phyloP scores from a whole-genome alignment of 2,888 invertebrate genomes.

The Eueremaeus valkanovi region DNA sequence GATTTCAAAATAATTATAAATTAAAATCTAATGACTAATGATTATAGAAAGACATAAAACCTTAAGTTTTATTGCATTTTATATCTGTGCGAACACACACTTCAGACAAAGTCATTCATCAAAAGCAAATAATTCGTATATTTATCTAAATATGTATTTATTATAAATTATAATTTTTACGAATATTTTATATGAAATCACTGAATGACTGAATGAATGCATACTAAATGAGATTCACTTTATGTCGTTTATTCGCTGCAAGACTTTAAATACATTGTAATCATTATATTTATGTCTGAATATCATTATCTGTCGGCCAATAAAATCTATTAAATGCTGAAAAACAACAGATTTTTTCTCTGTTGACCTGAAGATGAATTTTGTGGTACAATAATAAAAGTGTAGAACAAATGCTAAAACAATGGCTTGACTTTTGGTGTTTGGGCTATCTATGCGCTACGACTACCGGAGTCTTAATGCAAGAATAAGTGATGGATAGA shows the following conservation, averaged over 20 bases:
- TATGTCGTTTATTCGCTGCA: neutral
- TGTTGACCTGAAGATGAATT: slow-evolving; percentile 21
- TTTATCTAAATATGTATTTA: neutral
- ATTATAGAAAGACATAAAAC: too few relatives aligned
- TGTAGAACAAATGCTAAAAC: slow-evolving; percentile 12
- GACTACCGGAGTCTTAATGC: neutral
- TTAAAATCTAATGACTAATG: too few relatives aligned
- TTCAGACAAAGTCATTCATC: neutral
- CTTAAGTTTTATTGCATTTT: too few relatives aligned
- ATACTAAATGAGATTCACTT: neutral
- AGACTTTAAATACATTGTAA: neutral
- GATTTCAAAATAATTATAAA: too few relatives aligned
- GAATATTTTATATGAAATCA: neutral
- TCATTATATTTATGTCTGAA: neutral
- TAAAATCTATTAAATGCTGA: neutral
- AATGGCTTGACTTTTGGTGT: neutral
- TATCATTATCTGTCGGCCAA: neutral
- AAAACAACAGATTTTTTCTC: neutral
- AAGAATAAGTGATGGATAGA: slow-evolving; percentile 21
- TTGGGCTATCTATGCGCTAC: neutral
- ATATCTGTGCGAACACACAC: neutral
- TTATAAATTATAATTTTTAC: too few relatives aligned
- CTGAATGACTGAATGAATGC: neutral
- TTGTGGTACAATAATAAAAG: neutral
- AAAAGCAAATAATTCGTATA: neutral